A percentile compares a stretch with the other conserved stretches of the same genome.
phyloP scores from a whole-genome alignment of 2,888 invertebrate species.

The Drosophila meridionalis region DNA sequence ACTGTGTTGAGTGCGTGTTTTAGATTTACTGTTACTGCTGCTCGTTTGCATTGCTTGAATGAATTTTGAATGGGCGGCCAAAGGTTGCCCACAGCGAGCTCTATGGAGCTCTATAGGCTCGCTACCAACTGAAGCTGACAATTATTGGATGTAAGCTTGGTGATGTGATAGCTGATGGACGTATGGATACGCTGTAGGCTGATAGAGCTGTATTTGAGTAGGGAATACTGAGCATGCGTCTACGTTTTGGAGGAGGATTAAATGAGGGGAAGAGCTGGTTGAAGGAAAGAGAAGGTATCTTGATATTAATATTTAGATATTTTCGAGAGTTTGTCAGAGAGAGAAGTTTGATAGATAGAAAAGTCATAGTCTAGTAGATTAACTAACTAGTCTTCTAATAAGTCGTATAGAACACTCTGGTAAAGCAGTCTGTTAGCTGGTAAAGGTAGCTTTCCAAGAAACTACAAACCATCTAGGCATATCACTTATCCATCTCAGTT shows the following conservation, averaged over 20 bases:
- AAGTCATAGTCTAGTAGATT: neutral
- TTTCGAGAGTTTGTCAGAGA: neutral
- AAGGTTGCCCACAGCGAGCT: constrained; percentile 11
- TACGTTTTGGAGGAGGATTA: neutral
- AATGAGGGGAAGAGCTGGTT: neutral
- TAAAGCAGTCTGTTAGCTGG: neutral
- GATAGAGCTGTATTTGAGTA: neutral
- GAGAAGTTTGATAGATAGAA: neutral
- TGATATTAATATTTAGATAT: neutral
- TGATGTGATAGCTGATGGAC: neutral
- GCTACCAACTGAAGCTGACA: constrained; percentile 30
- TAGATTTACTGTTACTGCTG: constrained; percentile 39
- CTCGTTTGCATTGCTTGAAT: constrained; percentile 36
- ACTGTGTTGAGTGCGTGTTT: constrained; percentile 32
- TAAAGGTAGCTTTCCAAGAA: neutral
- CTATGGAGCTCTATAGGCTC: constrained; percentile 16
- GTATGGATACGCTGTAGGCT: neutral
- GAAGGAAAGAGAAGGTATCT: neutral
- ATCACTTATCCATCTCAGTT: neutral
- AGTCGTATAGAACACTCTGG: neutral
- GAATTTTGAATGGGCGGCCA: constrained; percentile 33
- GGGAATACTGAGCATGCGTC: neutral
- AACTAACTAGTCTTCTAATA: neutral
- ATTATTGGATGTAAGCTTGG: constrained; percentile 25
- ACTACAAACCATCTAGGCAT: neutral